Percentiles rank a stretch among this genome's conserved stretches.
Evolutionary conservation across 2,113 vertebrate species (phyloP).

Genomic region (Sylvietta virens): DNA sequence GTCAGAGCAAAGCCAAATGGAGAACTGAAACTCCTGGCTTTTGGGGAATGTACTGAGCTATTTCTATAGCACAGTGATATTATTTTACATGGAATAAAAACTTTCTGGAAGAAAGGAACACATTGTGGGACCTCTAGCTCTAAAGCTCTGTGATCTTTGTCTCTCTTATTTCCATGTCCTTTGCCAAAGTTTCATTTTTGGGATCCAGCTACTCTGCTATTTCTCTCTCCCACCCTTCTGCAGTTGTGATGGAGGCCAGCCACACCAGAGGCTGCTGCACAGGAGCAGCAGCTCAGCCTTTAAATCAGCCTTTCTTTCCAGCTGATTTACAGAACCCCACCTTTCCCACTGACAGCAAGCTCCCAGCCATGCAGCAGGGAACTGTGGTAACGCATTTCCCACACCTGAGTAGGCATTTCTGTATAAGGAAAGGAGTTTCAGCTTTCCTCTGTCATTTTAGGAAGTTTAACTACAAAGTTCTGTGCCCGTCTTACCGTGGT

Average conservation of each 20-base stretch:
- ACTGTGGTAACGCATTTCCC: too few species aligned
- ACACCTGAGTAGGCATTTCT: too few species aligned
- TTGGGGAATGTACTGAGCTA: neutral
- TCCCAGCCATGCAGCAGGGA: accelerated
- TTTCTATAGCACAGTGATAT: neutral
- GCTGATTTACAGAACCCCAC: neutral
- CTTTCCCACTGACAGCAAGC: neutral
- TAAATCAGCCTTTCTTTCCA: neutral
- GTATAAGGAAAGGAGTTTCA: too few species aligned
- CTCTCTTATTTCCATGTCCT: neutral
- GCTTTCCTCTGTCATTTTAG: too few species aligned
- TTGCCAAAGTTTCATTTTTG: neutral
- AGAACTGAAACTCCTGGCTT: neutral
- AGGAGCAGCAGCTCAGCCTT: neutral
- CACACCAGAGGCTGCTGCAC: neutral
- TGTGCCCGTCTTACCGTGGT: too few species aligned
- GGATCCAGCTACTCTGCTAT: neutral
- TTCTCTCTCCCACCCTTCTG: neutral
- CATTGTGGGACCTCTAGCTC: neutral
- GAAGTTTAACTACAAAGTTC: too few species aligned
- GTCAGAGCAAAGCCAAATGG: neutral
- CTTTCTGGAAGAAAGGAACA: neutral
- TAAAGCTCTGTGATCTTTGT: neutral
- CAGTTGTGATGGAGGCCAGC: neutral
- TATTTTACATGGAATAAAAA: neutral